Evolutionary conservation across 2,113 vertebrate genomes (phyloP).

Genomic region (Menidia beryllina): DNA sequence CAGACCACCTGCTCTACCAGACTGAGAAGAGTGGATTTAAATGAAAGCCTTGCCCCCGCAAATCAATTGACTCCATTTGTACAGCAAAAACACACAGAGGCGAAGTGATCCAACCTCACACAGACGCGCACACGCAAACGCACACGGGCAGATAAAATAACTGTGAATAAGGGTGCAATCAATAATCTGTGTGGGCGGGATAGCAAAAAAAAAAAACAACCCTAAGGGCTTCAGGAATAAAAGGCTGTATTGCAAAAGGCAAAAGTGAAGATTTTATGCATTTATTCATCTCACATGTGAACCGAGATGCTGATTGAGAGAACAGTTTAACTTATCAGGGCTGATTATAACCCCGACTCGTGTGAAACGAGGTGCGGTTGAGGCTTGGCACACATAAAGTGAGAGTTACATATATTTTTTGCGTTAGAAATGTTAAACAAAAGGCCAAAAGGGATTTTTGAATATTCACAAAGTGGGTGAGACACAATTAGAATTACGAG

Average conservation of each 20-base stretch:
- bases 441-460: too few species aligned
- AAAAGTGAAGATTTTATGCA: conserved; percentile 15
- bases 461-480: not conserved
- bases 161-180: conserved; percentile 21
- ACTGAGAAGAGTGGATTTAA: conserved; percentile 16
- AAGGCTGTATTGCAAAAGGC: not conserved
- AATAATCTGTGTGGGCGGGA: conserved; percentile 54
- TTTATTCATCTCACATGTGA: conserved; percentile 31
- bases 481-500: not conserved
- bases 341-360: conserved; percentile 4
- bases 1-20: conserved; percentile 37
- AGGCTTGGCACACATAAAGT: not conserved
- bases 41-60: conserved; percentile 35
- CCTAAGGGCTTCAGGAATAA: conserved; percentile 7
- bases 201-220: conserved; percentile 43
- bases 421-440: not conserved
- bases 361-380: not conserved
- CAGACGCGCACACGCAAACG: conserved; percentile 1
- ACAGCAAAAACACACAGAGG: conserved; percentile 18
- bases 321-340: conserved; percentile 16
- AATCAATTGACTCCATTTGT: conserved; percentile 40
- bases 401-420: not conserved
- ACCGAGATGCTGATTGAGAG: conserved; percentile 26
- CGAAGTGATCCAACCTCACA: conserved; percentile 31
- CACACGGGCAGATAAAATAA: conserved; percentile 21